These are phyloP conservation scores for Drosophila recens DNA, from an alignment of 2,888 invertebrate species.

Conservation along the genomic window DNA sequence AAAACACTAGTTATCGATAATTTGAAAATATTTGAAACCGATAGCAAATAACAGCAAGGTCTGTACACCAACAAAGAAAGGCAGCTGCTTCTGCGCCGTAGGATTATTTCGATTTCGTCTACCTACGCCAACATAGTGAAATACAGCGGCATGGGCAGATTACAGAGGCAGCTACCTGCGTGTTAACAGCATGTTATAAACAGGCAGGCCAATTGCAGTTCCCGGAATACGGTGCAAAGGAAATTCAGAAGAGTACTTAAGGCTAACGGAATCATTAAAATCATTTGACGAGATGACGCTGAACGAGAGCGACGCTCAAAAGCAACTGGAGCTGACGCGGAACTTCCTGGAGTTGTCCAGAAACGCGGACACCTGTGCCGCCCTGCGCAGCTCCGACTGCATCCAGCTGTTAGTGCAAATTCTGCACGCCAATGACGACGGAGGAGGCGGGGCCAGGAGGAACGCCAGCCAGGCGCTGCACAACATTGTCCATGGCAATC, in stretches of 20 bases:
- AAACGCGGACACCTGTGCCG: conserved; percentile 95
- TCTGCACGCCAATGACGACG: conserved; percentile 93
- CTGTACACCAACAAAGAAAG: conserved; percentile 25
- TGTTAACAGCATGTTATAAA: conserved; percentile 25
- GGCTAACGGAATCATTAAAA: conserved; percentile 9
- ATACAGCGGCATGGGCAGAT: conserved; percentile 9
- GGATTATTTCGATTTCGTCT: conserved; percentile 14
- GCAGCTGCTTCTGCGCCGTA: conserved; percentile 60
- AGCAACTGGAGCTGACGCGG: conserved; percentile 94
- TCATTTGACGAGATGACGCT: conserved; percentile 60
- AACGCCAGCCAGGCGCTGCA: conserved; percentile 95
- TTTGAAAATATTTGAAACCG: conserved; percentile 42
- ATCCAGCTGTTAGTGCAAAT: conserved; percentile 96
- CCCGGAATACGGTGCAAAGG: conserved; percentile 33
- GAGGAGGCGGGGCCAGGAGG: conserved; percentile 88
- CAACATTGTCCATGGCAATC: conserved; percentile 96
- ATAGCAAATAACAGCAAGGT: conserved; percentile 37
- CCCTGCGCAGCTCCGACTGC: conserved; percentile 97
- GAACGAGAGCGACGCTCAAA: conserved; percentile 90
- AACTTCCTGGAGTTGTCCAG: conserved; percentile 96
- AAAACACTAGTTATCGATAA: conserved; percentile 35
- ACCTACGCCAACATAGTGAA: conserved; percentile 14
- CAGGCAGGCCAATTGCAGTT: conserved; percentile 24
- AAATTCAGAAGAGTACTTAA: conserved; percentile 4
- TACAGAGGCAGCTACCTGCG: conserved; percentile 39